These are phyloP conservation scores for Aphodius granarius DNA, from an alignment of 2,888 invertebrate species.

Conservation along the genomic window DNA sequence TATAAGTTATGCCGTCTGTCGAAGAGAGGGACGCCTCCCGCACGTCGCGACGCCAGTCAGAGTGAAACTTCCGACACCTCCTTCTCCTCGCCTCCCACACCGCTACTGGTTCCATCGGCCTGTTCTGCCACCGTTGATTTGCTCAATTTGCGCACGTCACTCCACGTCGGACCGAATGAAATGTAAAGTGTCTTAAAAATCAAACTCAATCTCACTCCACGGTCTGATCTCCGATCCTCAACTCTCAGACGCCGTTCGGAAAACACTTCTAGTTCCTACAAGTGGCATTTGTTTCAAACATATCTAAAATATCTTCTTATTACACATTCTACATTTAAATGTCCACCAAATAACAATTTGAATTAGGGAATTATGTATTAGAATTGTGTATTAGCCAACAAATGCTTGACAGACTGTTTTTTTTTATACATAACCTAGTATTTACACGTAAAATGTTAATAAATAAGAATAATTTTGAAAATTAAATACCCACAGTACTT, in stretches of 20 bases:
- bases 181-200: slow-evolving; percentile 54
- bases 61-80: slow-evolving; percentile 22
- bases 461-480: no score
- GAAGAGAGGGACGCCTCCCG: slow-evolving; percentile 18
- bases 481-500: no score
- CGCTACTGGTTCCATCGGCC: neutral
- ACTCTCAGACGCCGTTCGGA: neutral
- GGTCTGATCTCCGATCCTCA: neutral
- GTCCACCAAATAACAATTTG: no score
- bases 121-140: slow-evolving; percentile 50
- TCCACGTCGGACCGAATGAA: slow-evolving; percentile 51
- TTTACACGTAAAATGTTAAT: no score
- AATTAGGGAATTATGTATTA: no score
- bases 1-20: slow-evolving; percentile 26
- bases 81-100: slow-evolving; percentile 1
- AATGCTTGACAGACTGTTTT: no score
- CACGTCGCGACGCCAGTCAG: neutral
- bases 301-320: no score
- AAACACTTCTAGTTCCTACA: no score
- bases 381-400: no score
- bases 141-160: slow-evolving; percentile 54
- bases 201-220: slow-evolving; percentile 48
- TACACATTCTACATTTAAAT: no score
- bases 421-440: no score
- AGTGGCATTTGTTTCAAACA: no score